Evolutionary conservation across 2,888 invertebrate genomes (phyloP).

Genomic region (Antitype chi): DNA sequence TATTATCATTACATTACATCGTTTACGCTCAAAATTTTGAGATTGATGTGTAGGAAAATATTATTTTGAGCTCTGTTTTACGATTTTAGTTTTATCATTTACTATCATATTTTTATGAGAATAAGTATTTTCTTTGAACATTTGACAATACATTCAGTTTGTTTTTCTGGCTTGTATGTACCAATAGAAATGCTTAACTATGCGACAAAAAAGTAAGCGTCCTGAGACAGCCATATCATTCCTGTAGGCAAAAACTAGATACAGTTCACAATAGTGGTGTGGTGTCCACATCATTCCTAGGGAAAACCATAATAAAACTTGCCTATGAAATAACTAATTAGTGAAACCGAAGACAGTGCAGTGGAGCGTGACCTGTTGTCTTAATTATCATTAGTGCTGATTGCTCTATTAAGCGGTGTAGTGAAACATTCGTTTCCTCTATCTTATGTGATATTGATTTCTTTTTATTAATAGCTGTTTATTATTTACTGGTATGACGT

Average conservation of each 20-base stretch:
- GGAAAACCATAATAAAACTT: constrained; percentile 15
- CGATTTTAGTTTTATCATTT: too few species aligned
- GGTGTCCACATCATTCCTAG: not conserved
- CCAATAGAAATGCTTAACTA: too few species aligned
- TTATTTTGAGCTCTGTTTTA: too few species aligned
- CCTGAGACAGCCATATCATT: too few species aligned
- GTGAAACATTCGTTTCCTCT: not conserved
- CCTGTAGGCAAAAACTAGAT: not conserved
- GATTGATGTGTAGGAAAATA: too few species aligned
- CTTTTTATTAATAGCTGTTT: not conserved
- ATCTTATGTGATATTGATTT: not conserved
- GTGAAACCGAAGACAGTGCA: not conserved
- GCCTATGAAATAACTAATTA: constrained; percentile 18
- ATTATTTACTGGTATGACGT: constrained; percentile 7
- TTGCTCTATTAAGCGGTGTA: constrained; percentile 10
- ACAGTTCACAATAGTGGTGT: not conserved
- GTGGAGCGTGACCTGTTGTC: constrained; percentile 7
- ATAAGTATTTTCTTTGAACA: too few species aligned
- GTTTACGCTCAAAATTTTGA: too few species aligned
- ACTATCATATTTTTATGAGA: too few species aligned
- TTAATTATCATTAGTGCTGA: constrained; percentile 24
- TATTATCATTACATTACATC: too few species aligned
- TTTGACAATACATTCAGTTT: too few species aligned
- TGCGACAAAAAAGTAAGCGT: too few species aligned
- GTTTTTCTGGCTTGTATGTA: too few species aligned